Evolutionary conservation across 2,113 vertebrate species (phyloP), one percentile per base, ranked within the genome.

Genomic region (Sciurus niger): DNA sequence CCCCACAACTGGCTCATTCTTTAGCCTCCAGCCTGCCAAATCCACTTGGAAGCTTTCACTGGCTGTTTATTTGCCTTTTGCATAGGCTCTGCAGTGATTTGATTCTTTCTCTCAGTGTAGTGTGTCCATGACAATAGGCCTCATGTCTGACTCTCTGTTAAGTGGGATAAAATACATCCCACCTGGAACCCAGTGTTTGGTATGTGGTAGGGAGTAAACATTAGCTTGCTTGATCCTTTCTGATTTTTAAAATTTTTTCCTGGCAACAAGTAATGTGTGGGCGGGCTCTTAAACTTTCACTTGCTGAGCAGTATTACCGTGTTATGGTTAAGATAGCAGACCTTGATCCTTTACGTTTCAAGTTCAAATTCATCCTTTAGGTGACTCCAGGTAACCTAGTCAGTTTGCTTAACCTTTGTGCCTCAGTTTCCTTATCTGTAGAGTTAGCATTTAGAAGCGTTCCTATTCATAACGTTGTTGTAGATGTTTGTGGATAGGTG

Each of bases 121-220:
- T 51, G 55, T 89, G 25, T 58, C 72, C 40, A 10, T 20, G 72
- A 88, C 24, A 24, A 82, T 43, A 48, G 37, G 68, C 37, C n/a
- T 90, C 70, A 46, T n/a, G 73, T 84, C 32, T 96, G 87, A 84
- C 70, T 84, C 18, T 60, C 5, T 34, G 55, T 70, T 72, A 87
- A 58, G 4, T 84, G 51, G 65, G 73, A 58, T 83, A 72, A 40
- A 65, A 34, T 4, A 63, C 16, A 63, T 7, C 43, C 37, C 72
- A 34, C 40, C 22, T 40, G 43, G 30, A 67, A 20, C 37, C 43
- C 12, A 67, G 74, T 14, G 13, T 34, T 72, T 77, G 53, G 40
- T 55, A 68, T 6, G 5, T 22, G 24, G 48, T 30, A n/a, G 51
- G 79, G 86, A 70, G 0, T 74, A 76, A 93, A 70, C 46, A 40